These are phyloP conservation scores for Lathronympha strigana DNA, from an alignment of 2,888 invertebrate species.

Conservation along the genomic window DNA sequence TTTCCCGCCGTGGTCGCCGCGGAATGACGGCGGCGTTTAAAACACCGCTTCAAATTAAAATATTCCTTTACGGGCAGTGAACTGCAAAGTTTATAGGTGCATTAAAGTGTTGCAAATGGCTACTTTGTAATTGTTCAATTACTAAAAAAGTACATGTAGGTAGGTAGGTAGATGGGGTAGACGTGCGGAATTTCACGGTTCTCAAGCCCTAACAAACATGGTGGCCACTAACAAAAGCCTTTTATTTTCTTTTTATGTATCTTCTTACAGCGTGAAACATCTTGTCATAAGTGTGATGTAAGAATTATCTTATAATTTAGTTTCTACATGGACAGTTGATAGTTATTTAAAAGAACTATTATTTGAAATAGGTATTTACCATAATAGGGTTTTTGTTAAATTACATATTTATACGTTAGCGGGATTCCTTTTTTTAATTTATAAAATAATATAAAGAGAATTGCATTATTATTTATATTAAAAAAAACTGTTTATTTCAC, in stretches of 20 bases:
- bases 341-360: too few species aligned
- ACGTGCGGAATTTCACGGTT: conserved; percentile 40
- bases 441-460: too few species aligned
- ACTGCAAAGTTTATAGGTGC: conserved; percentile 34
- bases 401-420: too few species aligned
- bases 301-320: conserved; percentile 3
- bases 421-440: too few species aligned
- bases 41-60: conserved; percentile 37
- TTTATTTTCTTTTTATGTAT: conserved; percentile 25
- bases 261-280: conserved; percentile 11
- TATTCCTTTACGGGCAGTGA: conserved; percentile 32
- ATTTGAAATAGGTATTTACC: too few species aligned
- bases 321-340: background rate
- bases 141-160: conserved; percentile 24
- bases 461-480: too few species aligned
- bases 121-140: conserved; percentile 42
- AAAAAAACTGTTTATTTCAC: too few species aligned
- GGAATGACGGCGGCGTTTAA: conserved; percentile 31
- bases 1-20: conserved; percentile 43
- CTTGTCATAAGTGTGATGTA: conserved; percentile 2
- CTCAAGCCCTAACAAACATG: conserved; percentile 32
- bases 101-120: conserved; percentile 39
- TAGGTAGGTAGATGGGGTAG: conserved; percentile 20
- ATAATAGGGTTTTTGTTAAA: too few species aligned
- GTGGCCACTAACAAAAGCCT: conserved; percentile 28